phyloP scores from a whole-genome alignment of 2,797 vertebrate species.

The Acanthopagrus latus region DNA sequence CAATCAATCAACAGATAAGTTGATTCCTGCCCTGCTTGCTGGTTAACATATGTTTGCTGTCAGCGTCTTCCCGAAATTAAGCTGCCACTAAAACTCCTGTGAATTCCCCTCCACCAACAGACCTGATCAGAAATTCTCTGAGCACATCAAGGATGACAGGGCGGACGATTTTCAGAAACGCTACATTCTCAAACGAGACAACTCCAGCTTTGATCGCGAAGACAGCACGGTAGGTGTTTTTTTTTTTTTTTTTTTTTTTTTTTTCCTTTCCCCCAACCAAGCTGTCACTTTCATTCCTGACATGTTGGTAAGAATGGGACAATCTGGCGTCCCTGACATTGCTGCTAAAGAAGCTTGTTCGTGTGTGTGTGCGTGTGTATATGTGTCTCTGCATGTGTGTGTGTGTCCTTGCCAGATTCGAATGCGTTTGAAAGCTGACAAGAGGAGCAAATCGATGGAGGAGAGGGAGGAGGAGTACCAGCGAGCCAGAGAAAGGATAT shows the following conservation, averaged over 20 bases:
- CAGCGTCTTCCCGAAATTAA: constrained; percentile 70
- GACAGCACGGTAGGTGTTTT: constrained; percentile 85
- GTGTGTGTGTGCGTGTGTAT: constrained; percentile 46
- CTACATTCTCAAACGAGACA: constrained; percentile 99
- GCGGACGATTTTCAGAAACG: constrained; percentile 97
- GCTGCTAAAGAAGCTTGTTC: constrained; percentile 58
- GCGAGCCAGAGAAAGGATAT: constrained; percentile 96
- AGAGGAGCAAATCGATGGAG: constrained; percentile 99
- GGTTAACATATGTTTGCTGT: constrained; percentile 66
- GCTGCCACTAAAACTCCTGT: constrained; percentile 58
- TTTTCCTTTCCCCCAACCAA: constrained; percentile 48
- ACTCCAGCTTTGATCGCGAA: constrained; percentile 97
- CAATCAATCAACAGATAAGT: constrained; percentile 19
- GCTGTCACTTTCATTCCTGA: constrained; percentile 80
- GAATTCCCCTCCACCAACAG: constrained; percentile 77
- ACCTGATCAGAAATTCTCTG: constrained; percentile 99
- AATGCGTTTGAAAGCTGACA: constrained; percentile 97
- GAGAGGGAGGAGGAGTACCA: constrained; percentile 98
- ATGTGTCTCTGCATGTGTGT: constrained; percentile 36
- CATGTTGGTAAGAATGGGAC: constrained; percentile 78
- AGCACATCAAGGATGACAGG: constrained; percentile 99
- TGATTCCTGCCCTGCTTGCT: constrained; percentile 6
- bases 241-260: constrained; percentile 28
- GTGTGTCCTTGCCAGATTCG: constrained; percentile 89
- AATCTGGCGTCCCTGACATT: constrained; percentile 79